A percentile compares a stretch with the other conserved stretches of the same genome.
Conservation (phyloP, 35 echinoderm and acorn worm genomes). For the Strongylocentrotus purpuratus region DNA sequence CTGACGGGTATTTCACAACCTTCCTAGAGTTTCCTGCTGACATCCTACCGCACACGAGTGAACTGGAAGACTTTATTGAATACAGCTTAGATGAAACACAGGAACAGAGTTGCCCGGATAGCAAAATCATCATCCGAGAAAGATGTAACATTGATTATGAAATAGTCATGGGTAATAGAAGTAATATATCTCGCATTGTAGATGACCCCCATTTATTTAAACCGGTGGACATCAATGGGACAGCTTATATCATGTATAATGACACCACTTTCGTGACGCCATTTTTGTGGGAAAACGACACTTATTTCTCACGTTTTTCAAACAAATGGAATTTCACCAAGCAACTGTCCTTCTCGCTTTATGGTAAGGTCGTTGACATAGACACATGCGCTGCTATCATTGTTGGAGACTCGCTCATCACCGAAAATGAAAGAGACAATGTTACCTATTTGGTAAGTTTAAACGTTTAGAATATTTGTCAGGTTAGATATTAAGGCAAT, state of each 20-base stretch:
- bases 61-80: background rate
- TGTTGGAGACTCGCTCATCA: background rate
- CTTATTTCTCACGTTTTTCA: background rate
- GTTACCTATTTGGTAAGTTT: slow-evolving; percentile 1
- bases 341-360: background rate
- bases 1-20: background rate
- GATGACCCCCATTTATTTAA: background rate
- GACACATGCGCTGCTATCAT: background rate
- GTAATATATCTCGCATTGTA: background rate
- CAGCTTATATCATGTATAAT: slow-evolving; percentile 8
- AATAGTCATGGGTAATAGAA: background rate
- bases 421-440: background rate
- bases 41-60: background rate
- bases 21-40: background rate
- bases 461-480: background rate
- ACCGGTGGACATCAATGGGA: background rate
- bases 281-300: background rate
- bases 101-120: background rate
- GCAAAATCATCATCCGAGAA: background rate
- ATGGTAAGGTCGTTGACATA: background rate
- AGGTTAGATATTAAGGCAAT: too few relatives aligned
- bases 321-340: background rate
- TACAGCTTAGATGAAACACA: background rate
- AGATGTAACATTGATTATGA: background rate
- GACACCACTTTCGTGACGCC: background rate